Evolutionary conservation across 2,797 vertebrate species (phyloP), one percentile per base, ranked within the genome.

Genomic region (Masticophis lateralis): DNA sequence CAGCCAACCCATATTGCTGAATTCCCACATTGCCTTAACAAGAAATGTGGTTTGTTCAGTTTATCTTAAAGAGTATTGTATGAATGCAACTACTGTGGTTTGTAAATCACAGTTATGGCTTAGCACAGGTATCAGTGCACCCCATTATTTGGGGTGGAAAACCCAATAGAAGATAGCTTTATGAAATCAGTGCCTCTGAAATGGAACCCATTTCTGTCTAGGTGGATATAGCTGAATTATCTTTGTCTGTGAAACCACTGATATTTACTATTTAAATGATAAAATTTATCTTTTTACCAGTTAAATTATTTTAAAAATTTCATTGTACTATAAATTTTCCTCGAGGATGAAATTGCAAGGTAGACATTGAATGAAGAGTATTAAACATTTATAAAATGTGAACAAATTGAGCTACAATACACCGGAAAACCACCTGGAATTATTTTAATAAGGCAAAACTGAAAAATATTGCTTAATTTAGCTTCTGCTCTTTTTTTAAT

Each of bases 401-500:
- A 66, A 79, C 8, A 90, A 86, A 32, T 43, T 79, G n/a, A 90
- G 20, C 18, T 43, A 74, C n/a, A 57, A 57, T 27, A 32, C 4
- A 25, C 37, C 32, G 11, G 69, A 18, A 79, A 79, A 79, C 32
- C 20, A 83, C 74, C 43, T 47, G 74, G 22, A n/a, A 37, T 74
- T 87, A 16, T 89, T 91, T 91, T 86, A 93, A 89, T 20, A 91
- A 92, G 18, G 12, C 63, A 4, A 90, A 87, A 89, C 10, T 22
- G 18, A 18, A 66, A 91, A 60, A 93, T 74, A 86, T 88, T 95
- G 69, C 53, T 91, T 93, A 66, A 1, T 8, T 93, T 92, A 91
- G 20, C 12, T 94, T 94, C 20, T 47, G 74, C 20, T 83, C 43
- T 47, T 83, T 83, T 83, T 25, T 5, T 7, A 47, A 83, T 25